Base-by-base conservation (phyloP, 2,797 vertebrate genomes). In the Dromococcyx pavoninus region DNA sequence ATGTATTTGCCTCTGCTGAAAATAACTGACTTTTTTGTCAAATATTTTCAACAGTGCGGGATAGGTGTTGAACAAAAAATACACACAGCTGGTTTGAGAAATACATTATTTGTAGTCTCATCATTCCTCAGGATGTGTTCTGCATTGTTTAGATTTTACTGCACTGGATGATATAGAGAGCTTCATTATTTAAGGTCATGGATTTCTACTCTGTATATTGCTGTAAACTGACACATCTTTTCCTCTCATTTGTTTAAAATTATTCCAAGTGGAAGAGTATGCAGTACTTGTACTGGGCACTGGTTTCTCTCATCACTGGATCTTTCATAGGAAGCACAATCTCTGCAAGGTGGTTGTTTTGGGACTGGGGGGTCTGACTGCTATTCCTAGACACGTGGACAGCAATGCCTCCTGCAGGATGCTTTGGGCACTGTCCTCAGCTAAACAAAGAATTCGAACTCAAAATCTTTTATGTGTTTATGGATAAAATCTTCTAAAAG, bases 1-100 rank as follows among this genome's bases (percentile, higher is more conserved):
- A 92, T 93, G 77, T 94, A 66, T 89, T 95, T 88, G 13, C 19
- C 30, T 92, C 43, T 69, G 1, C 10, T 69, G 41, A 91, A 39
- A n/a, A 19, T 17, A 8, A 61, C 33, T 43, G 57, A 74, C 65
- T 61, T 21, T 84, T 90, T 71, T 54, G 44, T 69, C 28, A 46
- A 60, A 80, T 28, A 3, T 39, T 77, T 89, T 91, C 58, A 74
- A 19, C 15, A 24, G 54, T 14, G 14, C 35, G 66, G 50, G 58
- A 17, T n/a, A 51, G 46, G 0, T 51, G 19, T 56, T 69, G 30
- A 48, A 50, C 35, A 71, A 43, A 53, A 53, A 48, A 24, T 28
- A 48, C 9, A 7, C 17, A 32, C 22, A 86, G 10, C 10, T 37
- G 10, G 8, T 53, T 76, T 50, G 16, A 60, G 33, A 70, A 86